Conservation (phyloP, 2,113 vertebrate species). For the Tylochromis polylepis region DNA sequence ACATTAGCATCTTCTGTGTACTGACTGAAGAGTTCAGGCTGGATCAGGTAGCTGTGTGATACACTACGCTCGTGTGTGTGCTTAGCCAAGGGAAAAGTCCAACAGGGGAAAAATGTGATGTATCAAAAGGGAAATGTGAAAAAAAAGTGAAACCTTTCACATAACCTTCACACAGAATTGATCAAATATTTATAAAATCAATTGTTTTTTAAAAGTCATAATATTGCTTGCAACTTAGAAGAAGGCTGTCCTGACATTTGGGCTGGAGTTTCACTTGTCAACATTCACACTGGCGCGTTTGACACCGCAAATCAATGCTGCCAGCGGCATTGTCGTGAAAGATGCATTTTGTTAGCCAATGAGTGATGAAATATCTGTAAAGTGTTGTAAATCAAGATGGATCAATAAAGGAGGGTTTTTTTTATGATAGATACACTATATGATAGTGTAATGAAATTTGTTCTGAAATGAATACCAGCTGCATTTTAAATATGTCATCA, state of each 20-base stretch:
- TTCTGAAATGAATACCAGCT: not conserved
- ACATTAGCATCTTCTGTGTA: slow-evolving; percentile 47
- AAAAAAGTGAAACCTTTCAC: not conserved
- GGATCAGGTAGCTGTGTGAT: slow-evolving; percentile 44
- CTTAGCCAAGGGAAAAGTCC: slow-evolving; percentile 21
- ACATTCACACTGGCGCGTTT: slow-evolving; percentile 1
- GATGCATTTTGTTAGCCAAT: slow-evolving; percentile 42
- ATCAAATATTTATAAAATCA: slow-evolving; percentile 42
- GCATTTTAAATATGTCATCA: slow-evolving; percentile 20
- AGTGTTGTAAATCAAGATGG: slow-evolving; percentile 42
- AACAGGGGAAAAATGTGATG: not conserved
- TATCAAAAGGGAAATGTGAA: not conserved
- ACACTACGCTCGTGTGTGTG: slow-evolving; percentile 30
- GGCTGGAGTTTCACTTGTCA: slow-evolving; percentile 3
- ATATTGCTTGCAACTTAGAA: slow-evolving; percentile 11
- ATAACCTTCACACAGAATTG: not conserved
- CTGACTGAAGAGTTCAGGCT: slow-evolving; percentile 42
- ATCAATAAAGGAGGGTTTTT: slow-evolving; percentile 21
- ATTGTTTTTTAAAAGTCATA: slow-evolving; percentile 20
- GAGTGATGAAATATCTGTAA: slow-evolving; percentile 32
- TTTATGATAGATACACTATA: slow-evolving; percentile 8
- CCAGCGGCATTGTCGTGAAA: slow-evolving; percentile 19
- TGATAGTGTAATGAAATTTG: slow-evolving; percentile 10
- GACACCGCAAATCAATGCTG: slow-evolving; percentile 48
- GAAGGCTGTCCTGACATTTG: slow-evolving; percentile 9